phyloP scores from a whole-genome alignment of 2,797 vertebrate genomes.

The Iguana delicatissima region DNA sequence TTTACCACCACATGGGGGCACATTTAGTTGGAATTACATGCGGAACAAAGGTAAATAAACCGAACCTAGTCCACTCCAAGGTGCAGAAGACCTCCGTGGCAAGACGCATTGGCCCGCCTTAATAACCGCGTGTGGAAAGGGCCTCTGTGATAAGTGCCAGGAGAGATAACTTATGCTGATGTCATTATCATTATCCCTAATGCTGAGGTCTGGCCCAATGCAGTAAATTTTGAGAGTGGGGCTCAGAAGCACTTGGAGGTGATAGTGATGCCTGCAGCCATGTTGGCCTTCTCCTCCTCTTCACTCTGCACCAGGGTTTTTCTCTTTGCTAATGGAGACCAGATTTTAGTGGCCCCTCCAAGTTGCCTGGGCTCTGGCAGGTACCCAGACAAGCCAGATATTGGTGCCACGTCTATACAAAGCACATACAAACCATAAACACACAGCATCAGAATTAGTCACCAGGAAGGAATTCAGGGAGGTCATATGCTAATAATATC shows the following conservation, averaged over 20 bases:
- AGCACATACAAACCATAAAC: accelerated
- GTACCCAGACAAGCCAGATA: background rate
- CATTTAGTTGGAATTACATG: too few relatives aligned
- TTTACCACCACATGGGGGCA: too few relatives aligned
- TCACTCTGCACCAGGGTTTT: background rate
- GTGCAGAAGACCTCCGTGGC: too few relatives aligned
- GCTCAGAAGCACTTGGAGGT: background rate
- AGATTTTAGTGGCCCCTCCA: background rate
- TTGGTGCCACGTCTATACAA: background rate
- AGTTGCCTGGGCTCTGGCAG: background rate
- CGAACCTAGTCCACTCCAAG: too few relatives aligned
- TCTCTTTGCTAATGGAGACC: background rate
- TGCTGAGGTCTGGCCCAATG: background rate
- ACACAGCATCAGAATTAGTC: background rate
- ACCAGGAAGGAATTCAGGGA: background rate
- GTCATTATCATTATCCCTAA: background rate
- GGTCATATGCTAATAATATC: background rate
- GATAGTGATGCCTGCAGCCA: background rate
- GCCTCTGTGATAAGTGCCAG: background rate
- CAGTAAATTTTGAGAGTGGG: background rate
- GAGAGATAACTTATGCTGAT: background rate
- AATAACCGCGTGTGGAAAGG: too few relatives aligned
- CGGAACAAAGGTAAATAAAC: too few relatives aligned
- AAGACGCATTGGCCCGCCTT: too few relatives aligned
- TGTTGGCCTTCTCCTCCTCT: background rate